Evolutionary conservation across 30 jellyfish, hydroid and myxozoan species (phyloP).

Genomic region (Rhopilema esculentum): DNA sequence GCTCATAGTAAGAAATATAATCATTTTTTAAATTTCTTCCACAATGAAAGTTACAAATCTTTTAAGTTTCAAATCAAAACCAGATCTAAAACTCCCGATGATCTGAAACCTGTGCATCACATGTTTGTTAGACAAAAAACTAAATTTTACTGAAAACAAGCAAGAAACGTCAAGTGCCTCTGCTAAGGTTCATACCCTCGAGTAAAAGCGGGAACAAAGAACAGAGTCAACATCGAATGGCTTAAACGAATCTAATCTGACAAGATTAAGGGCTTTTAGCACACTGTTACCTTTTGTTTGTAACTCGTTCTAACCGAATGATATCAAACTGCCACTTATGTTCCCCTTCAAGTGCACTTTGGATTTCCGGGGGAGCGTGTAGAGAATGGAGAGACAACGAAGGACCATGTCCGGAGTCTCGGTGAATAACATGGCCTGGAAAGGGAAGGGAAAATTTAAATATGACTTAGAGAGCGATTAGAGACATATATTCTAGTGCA

Average conservation of each 20-base stretch:
- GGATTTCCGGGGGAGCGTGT: conserved; percentile 94
- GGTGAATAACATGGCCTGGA: conserved; percentile 72
- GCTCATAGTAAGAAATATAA: no score
- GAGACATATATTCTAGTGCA: no score
- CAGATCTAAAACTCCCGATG: no score
- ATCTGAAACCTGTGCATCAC: no score
- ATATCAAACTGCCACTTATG: conserved; percentile 93
- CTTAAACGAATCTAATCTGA: neutral
- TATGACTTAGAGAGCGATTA: no score
- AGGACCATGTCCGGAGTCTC: conserved; percentile 78
- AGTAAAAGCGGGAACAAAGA: neutral
- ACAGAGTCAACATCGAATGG: neutral
- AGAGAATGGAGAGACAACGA: conserved; percentile 72
- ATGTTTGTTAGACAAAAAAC: no score
- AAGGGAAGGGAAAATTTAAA: neutral
- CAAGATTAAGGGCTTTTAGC: neutral
- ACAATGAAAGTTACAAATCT: no score
- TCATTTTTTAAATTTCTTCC: no score
- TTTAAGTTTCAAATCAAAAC: no score
- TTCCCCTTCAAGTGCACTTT: conserved; percentile 85
- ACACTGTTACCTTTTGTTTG: conserved; percentile 78
- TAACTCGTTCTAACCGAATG: conserved; percentile 78
- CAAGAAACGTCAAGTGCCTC: no score
- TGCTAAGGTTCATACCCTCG: no score
- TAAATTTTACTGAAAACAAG: no score